Conservation (phyloP, 2,113 vertebrate species). For the Mustelus asterias region DNA sequence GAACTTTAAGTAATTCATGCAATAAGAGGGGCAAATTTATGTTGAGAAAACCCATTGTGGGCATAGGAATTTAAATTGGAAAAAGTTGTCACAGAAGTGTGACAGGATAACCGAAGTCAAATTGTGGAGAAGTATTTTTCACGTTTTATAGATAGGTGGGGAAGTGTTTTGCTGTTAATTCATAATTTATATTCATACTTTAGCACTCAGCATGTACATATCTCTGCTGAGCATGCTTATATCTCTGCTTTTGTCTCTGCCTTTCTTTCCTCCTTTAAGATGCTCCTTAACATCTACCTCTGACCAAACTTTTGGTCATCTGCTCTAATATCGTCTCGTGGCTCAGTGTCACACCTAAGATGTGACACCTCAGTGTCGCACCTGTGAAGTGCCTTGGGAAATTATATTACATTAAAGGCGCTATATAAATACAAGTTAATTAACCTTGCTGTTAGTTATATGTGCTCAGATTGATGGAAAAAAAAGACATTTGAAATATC, state of each 20-base stretch:
- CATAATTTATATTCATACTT: background rate
- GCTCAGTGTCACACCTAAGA: too few relatives aligned
- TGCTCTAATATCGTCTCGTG: too few relatives aligned
- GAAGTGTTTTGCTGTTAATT: background rate
- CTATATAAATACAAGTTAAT: too few relatives aligned
- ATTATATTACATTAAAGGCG: too few relatives aligned
- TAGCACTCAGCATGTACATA: background rate
- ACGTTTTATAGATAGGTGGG: background rate
- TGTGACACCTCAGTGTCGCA: too few relatives aligned
- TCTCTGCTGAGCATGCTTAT: background rate
- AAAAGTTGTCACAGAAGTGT: background rate
- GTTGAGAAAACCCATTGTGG: background rate
- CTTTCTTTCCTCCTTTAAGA: too few relatives aligned
- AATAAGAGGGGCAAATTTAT: background rate
- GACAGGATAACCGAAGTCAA: background rate
- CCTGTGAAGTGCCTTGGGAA: too few relatives aligned
- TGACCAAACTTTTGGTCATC: too few relatives aligned
- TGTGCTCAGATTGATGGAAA: background rate
- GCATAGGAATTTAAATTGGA: background rate
- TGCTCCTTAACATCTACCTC: too few relatives aligned
- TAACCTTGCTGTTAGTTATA: background rate
- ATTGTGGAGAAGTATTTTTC: background rate
- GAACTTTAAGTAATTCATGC: background rate
- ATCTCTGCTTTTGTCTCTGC: too few relatives aligned
- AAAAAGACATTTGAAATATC: background rate